Conservation (phyloP, 2,113 vertebrate species). For the Urocynchramus pylzowi region DNA sequence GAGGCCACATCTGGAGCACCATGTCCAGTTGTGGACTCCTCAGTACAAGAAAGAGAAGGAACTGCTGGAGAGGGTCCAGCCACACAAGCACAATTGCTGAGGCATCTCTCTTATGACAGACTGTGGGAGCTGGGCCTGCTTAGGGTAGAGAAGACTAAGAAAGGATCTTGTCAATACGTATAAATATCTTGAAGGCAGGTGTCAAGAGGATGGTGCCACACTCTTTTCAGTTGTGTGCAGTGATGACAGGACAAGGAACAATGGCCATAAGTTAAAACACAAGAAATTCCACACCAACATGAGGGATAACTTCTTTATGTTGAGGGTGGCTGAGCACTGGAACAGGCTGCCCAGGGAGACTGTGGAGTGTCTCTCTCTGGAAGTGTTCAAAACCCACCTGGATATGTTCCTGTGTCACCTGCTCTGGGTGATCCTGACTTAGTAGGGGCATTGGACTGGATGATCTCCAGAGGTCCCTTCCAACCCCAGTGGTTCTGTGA, state of each 20-base stretch:
- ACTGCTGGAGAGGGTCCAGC: neutral
- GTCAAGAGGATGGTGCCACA: neutral
- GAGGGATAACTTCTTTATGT: neutral
- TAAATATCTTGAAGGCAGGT: neutral
- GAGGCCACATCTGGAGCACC: neutral
- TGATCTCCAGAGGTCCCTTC: neutral
- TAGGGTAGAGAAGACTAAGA: neutral
- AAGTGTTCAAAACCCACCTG: neutral
- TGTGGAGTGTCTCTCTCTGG: neutral
- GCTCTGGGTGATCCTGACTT: neutral
- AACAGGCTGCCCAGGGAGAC: neutral
- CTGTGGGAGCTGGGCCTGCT: neutral
- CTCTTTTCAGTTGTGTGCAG: accelerated
- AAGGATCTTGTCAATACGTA: neutral
- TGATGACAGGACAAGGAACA: neutral
- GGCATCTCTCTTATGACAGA: neutral
- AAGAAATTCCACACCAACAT: neutral
- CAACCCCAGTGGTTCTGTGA: neutral
- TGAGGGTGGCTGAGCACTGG: neutral
- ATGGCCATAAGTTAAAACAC: neutral
- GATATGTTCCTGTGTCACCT: neutral
- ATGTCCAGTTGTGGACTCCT: neutral
- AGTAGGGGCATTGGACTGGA: neutral
- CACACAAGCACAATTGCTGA: neutral
- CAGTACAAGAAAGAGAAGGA: neutral